phyloP scores from a whole-genome alignment of 2,888 invertebrate species.

The Corbicula japonica region DNA sequence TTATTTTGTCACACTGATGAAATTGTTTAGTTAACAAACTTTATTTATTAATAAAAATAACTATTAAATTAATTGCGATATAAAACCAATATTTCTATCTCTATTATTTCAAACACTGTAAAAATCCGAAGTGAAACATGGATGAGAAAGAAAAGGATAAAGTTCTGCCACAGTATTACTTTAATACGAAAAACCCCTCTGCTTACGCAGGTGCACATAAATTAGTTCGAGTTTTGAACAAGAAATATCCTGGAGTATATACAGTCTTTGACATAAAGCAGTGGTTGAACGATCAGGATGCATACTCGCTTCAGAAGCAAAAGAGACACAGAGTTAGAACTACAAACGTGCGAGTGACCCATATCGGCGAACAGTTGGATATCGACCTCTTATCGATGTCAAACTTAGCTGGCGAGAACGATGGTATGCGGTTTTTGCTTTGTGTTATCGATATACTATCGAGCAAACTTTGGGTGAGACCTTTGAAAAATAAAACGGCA shows the following conservation, averaged over 20 bases:
- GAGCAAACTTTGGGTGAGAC: constrained; percentile 24
- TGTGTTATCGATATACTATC: constrained; percentile 30
- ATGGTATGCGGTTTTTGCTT: constrained; percentile 30
- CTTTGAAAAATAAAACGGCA: constrained; percentile 32
- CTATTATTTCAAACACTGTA: no score
- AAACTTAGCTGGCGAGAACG: constrained; percentile 30
- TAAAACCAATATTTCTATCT: no score
- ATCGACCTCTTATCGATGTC: no score
- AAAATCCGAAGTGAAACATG: no score
- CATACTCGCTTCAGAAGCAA: constrained; percentile 11
- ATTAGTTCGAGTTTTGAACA: not conserved
- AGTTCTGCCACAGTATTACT: constrained; percentile 5
- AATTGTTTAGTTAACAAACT: no score
- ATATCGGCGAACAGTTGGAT: no score
- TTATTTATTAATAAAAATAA: no score
- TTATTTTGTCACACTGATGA: no score
- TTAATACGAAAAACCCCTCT: constrained; percentile 2
- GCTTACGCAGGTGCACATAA: constrained; percentile 16
- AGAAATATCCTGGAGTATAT: no score
- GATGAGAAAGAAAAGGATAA: no score
- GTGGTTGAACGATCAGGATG: constrained; percentile 22
- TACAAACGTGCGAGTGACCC: constrained; percentile 13
- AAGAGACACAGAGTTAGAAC: constrained; percentile 16
- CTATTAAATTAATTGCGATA: no score
- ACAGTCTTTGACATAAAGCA: no score